A percentile compares a stretch with the other conserved stretches of the same genome.
Conservation (phyloP, 2,113 vertebrate species). For the Syngnathoides biaculeatus region DNA sequence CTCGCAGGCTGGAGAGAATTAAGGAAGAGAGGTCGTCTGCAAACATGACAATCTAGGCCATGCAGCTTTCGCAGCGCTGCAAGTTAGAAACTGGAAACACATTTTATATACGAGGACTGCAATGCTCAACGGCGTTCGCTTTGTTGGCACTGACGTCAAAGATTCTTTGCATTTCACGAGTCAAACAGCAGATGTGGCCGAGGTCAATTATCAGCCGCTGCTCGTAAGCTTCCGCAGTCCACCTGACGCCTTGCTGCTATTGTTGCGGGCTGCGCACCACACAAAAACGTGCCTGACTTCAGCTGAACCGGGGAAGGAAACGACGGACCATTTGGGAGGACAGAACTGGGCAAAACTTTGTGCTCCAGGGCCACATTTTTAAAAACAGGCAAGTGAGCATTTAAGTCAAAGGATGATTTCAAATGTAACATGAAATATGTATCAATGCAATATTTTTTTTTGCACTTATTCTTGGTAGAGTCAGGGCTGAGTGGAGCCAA, state of each 20-base stretch:
- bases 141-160: not conserved
- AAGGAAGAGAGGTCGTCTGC: constrained; percentile 21
- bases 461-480: too few relatives aligned
- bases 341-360: too few relatives aligned
- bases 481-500: too few relatives aligned
- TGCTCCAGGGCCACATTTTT: too few relatives aligned
- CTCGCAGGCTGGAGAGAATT: constrained; percentile 19
- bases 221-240: not conserved
- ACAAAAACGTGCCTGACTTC: not conserved
- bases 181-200: not conserved
- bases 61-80: not conserved
- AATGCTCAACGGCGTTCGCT: not conserved
- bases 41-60: not conserved
- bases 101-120: not conserved
- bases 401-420: too few relatives aligned
- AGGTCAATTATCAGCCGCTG: constrained; percentile 1
- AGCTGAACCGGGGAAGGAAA: not conserved
- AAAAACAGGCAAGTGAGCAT: too few relatives aligned
- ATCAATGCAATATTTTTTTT: too few relatives aligned
- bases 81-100: not conserved
- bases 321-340: not conserved
- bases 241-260: not conserved
- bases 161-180: not conserved
- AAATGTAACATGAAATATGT: too few relatives aligned
- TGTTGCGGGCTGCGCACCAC: not conserved